Evolutionary conservation across 2,888 invertebrate species (phyloP).

Genomic region (Leucophenga montana): DNA sequence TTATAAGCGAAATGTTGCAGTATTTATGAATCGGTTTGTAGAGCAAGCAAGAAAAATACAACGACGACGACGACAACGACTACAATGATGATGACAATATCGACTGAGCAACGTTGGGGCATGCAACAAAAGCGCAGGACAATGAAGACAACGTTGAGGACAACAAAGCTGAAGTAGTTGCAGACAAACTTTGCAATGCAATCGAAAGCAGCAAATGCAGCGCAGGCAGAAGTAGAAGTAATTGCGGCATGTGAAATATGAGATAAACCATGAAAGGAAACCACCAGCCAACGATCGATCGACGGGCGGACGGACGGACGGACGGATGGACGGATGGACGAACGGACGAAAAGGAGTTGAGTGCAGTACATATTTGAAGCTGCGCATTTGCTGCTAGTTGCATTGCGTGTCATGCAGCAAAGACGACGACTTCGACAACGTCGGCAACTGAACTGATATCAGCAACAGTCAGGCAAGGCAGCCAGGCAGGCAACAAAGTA

Average conservation of each 20-base stretch:
- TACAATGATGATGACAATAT: slow-evolving; percentile 2
- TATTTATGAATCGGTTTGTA: slow-evolving; percentile 65
- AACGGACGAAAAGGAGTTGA: not conserved
- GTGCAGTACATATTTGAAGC: not conserved
- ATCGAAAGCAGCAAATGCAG: slow-evolving; percentile 21
- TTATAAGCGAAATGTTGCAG: slow-evolving; percentile 68
- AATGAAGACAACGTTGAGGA: not conserved
- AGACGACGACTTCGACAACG: not conserved
- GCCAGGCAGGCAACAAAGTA: slow-evolving; percentile 9
- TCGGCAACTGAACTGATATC: slow-evolving; percentile 26
- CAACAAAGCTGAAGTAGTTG: not conserved
- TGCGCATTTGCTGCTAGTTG: not conserved
- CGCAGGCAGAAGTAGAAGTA: slow-evolving; percentile 63
- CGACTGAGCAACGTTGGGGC: slow-evolving; percentile 23
- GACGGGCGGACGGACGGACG: too few relatives aligned
- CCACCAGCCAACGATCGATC: not conserved
- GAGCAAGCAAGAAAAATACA: slow-evolving; percentile 46
- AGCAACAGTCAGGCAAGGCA: slow-evolving; percentile 7
- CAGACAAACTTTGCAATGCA: slow-evolving; percentile 46
- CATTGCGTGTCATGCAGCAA: slow-evolving; percentile 14
- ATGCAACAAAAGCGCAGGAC: slow-evolving; percentile 50
- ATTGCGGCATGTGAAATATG: slow-evolving; percentile 66
- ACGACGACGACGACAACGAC: not conserved
- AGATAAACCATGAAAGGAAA: slow-evolving; percentile 50
- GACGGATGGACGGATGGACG: too few relatives aligned